phyloP scores from a whole-genome alignment of 2,113 vertebrate species.

The Thunnus thynnus region DNA sequence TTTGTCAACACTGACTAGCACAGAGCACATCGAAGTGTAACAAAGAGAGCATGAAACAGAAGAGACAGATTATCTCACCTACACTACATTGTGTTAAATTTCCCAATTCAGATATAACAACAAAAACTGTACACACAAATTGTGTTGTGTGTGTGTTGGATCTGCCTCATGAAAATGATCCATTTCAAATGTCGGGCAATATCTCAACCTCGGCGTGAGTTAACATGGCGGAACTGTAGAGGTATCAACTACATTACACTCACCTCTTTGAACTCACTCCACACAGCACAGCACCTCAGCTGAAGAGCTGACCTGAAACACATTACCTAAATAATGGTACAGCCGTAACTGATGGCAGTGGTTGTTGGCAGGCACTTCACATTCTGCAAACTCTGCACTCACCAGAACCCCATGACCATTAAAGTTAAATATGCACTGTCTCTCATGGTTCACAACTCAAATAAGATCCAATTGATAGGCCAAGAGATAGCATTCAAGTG shows the following conservation, averaged over 20 bases:
- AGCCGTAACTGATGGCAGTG: constrained; percentile 57
- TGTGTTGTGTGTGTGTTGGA: constrained; percentile 1
- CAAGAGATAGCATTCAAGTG: constrained; percentile 44
- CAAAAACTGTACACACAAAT: neutral
- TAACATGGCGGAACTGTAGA: constrained; percentile 15
- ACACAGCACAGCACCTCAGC: constrained; percentile 36
- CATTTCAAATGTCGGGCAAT: constrained; percentile 52
- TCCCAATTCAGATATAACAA: neutral
- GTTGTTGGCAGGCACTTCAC: constrained; percentile 56
- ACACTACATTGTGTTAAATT: constrained; percentile 24
- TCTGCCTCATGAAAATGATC: constrained; percentile 41
- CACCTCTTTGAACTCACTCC: constrained; percentile 56
- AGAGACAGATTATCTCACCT: constrained; percentile 8
- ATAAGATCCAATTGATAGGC: constrained; percentile 49
- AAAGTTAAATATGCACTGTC: constrained; percentile 67
- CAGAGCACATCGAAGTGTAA: constrained; percentile 11
- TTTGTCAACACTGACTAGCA: neutral
- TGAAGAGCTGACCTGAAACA: constrained; percentile 66
- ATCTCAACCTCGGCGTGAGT: constrained; percentile 33
- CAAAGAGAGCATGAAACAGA: constrained; percentile 20
- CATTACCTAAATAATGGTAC: constrained; percentile 62
- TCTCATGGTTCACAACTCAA: constrained; percentile 46
- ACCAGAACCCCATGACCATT: constrained; percentile 43
- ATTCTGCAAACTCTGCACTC: constrained; percentile 60
- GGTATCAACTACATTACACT: constrained; percentile 60